These are phyloP conservation scores for Bedellia somnulentella DNA, from an alignment of 2,888 invertebrate genomes.

Conservation along the genomic window DNA sequence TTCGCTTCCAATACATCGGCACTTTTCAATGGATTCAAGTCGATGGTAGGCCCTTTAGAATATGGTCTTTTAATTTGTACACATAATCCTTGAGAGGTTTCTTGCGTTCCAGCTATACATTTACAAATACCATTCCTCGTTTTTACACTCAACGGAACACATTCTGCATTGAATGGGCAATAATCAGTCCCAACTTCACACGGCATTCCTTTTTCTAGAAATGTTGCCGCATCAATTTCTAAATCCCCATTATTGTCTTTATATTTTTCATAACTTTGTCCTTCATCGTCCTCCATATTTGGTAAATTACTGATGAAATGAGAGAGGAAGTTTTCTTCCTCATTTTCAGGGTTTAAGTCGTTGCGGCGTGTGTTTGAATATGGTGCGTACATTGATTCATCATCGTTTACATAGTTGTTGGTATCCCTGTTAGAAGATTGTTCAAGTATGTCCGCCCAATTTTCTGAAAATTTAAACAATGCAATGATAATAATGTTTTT, in stretches of 20 bases:
- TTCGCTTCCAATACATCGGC: conserved; percentile 23
- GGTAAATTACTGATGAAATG: conserved; percentile 43
- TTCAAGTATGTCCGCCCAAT: conserved; percentile 51
- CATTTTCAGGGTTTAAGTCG: conserved; percentile 31
- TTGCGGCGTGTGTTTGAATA: conserved; percentile 30
- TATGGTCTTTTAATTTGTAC: conserved; percentile 30
- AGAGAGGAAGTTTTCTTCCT: conserved; percentile 34
- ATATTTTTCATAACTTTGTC: conserved; percentile 33
- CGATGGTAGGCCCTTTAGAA: conserved; percentile 38
- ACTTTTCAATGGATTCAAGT: conserved; percentile 28
- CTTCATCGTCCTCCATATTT: conserved; percentile 28
- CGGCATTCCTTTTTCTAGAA: conserved; percentile 44
- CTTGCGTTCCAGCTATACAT: conserved; percentile 66
- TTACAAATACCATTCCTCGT: conserved; percentile 70
- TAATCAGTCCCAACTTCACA: conserved; percentile 64
- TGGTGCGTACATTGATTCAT: conserved; percentile 36
- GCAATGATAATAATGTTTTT: conserved; percentile 1
- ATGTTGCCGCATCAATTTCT: conserved; percentile 51
- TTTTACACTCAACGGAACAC: conserved; percentile 57
- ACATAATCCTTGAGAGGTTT: conserved; percentile 36
- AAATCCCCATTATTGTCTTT: conserved; percentile 43
- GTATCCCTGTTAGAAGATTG: conserved; percentile 41
- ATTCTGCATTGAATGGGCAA: conserved; percentile 73
- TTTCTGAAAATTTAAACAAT: conserved; percentile 26
- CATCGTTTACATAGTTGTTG: conserved; percentile 38